Evolutionary conservation across 2,797 vertebrate genomes (phyloP), one percentile per base, ranked within the genome.

Genomic region (Peromyscus melanophrys): DNA sequence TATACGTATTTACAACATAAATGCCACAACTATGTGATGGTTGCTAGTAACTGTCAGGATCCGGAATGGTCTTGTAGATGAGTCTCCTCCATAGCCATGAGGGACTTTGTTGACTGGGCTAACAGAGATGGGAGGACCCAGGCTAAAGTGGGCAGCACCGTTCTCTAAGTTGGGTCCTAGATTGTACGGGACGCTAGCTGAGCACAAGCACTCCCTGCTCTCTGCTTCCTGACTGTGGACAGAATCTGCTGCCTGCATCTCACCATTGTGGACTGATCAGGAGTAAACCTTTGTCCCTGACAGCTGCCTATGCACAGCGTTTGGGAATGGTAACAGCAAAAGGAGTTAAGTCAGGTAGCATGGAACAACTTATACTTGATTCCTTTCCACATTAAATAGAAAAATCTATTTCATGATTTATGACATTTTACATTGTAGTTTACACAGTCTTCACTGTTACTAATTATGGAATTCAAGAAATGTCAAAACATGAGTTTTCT

Each of bases 401-500:
- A 90, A 65, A 71, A 27, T 46, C 19, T 82, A 2, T 43, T 89
- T 87, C 86, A 34, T 19, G 10, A 84, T 69, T 93, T 93, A 80
- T 6, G 31, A 83, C 37, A 92, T 86, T 90, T 92, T 69, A 61
- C 40, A 86, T 77, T 81, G 27, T 76, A 76, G 49, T 92, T 89
- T 87, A 93, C 34, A 43, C 3, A 82, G 52, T 12, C 25, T 6
- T 17, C 27, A 65, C 14, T 84, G 25, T 46, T 92, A 37, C 46
- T 82, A 91, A 77, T 27, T 87, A 10, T 4, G 77, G 46, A 88
- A 94, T 85, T 95, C 17, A 65, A 43, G 4, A 95, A 94, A 75
- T 52, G n/a, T n/a, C 43, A 16, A 90, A 96, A 69, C 77, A 80
- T 27, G 3, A 93, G 81, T 77, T 89, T 90, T 76, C 55, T 94